Evolutionary conservation across 2,113 vertebrate genomes (phyloP), one percentile per base, ranked within the genome.

Genomic region (Stegastes partitus): DNA sequence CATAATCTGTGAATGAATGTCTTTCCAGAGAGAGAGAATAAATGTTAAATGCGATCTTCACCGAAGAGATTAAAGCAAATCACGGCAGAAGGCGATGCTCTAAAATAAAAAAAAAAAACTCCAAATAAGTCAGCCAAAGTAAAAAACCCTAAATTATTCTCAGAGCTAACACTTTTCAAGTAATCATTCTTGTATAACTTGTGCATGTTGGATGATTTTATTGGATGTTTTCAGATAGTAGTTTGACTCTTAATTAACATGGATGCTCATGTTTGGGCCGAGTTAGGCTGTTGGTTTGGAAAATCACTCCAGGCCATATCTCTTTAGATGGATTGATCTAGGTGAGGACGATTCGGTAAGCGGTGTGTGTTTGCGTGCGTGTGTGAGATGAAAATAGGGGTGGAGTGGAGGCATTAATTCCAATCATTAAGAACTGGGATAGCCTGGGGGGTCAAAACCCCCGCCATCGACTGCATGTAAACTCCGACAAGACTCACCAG

Each of bases 401-500:
- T 39, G 86, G 83, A 72, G 84, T 45, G 68, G 55, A 78, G 68
- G 83, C 84, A 90, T 93, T 93, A 92, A 94, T 92, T 94, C 87
- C 92, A 87, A 95, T 93, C 89, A 81, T 93, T 88, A 94, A 91
- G 82, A 82, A 77, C 87, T 87, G 73, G 64, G 79, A 89, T 94
- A 84, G 93, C 94, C 93, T 84, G 87, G 45, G 85, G 86, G 86
- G 81, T 68, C 83, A 64, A 82, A 82, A 83, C 77, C 79, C 81
- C 68, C 77, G 37, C 69, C 67, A 92, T 87, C 71, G 91, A 93
- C 77, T 87, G 65, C 74, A 80, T 44, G 79, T 86, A 94, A 96
- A 95, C 86, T 92, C 59, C 54, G 65, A 91, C 91, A 93, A 84
- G 87, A 96, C 97, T 97, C 91, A 99, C 98, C 98, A 99, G 86